A percentile compares a stretch with the other conserved stretches of the same genome.
These are phyloP conservation scores for Drosophila ercepeae DNA, from an alignment of 1,140 invertebrate species.

Conservation along the genomic window DNA sequence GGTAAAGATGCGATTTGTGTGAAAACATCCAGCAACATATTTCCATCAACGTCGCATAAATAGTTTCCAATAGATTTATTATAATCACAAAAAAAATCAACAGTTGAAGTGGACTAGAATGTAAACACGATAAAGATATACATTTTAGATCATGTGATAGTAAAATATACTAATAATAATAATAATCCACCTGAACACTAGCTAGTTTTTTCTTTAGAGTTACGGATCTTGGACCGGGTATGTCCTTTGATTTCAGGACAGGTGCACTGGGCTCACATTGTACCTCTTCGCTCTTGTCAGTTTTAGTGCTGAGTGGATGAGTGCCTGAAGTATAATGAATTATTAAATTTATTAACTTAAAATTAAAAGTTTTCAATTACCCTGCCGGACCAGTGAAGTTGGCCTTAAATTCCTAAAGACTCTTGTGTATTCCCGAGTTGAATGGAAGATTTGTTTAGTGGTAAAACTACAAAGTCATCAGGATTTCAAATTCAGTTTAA, in stretches of 20 bases:
- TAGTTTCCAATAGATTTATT: background rate
- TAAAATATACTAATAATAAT: background rate
- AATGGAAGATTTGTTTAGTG: background rate
- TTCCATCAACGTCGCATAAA: background rate
- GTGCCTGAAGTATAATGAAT: background rate
- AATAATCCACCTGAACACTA: background rate
- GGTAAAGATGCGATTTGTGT: background rate
- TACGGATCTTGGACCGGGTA: background rate
- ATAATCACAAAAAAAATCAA: background rate
- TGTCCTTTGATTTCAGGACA: background rate
- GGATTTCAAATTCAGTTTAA: too few relatives aligned
- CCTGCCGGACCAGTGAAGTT: background rate
- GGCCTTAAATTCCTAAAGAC: background rate
- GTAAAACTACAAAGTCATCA: background rate
- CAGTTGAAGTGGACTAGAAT: background rate
- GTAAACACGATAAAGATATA: background rate
- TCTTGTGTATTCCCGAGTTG: background rate
- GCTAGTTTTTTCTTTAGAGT: background rate
- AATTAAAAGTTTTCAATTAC: background rate
- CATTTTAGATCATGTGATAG: background rate
- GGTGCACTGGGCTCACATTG: background rate
- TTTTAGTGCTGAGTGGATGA: background rate
- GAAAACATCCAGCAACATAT: background rate
- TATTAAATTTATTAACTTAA: background rate
- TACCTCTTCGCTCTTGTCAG: background rate